Evolutionary conservation across 1,140 invertebrate genomes (phyloP), one percentile per base, ranked within the genome.

Genomic region (Zophobas atratus): DNA sequence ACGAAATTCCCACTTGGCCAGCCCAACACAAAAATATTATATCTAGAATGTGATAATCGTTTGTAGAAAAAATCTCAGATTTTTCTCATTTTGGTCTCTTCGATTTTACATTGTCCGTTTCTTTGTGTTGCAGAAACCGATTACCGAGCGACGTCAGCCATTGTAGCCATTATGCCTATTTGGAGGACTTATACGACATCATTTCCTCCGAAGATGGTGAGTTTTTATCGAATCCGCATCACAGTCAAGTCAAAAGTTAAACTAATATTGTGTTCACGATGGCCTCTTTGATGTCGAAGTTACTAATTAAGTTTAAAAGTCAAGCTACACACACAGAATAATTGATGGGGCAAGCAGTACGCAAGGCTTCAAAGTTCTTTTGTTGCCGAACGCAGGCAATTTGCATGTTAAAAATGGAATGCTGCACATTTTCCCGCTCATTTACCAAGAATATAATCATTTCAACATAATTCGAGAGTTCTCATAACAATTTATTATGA

Each of bases 101-200:
- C 53, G 32, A 55, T 32, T 55, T 55, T 55, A 55, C 53, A 51
- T 72, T 51, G 35, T 49, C 33, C 39, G 34, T 70, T 41, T 79
- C 76, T 77, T 81, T 84, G 82, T 48, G 51, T 87, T 87, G 72
- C 84, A 87, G 87, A 80, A 82, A 86, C 33, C 82, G 81, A 55
- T 76, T 88, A 56, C 87, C 87, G 3, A 70, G 82, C 35, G 84
- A 87, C 74, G 84, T 87, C 2, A 83, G 78, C 2, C 79, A 77
- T 73, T 87, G 83, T 75, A 83, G 78, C 48, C 84, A 88, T 81
- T 88, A 88, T 76, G 87, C 86, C 6, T 87, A 87, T 80, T 79
- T 88, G 39, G 87, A 88, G 67, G 87, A 88, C 77, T 81, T 88
- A 46, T 87, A 85, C 73, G 87, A 88, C 76, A 81, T 85, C 6